These are phyloP conservation scores for Copidosoma aretas DNA, from an alignment of 2,888 invertebrate species.

Conservation along the genomic window DNA sequence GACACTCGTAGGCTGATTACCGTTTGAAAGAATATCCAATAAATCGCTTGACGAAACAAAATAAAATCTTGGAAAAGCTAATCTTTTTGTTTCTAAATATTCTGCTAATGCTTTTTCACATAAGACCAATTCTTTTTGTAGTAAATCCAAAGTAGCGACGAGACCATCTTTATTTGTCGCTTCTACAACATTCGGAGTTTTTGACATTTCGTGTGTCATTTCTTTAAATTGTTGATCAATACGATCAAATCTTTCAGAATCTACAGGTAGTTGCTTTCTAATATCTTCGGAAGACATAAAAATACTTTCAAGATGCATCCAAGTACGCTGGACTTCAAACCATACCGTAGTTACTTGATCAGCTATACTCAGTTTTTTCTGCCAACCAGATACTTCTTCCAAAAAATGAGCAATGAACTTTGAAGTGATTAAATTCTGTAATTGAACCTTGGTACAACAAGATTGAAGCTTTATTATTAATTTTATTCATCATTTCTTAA, in stretches of 20 bases:
- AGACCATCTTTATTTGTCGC: conserved; percentile 88
- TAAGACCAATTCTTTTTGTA: conserved; percentile 85
- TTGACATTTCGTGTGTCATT: conserved; percentile 78
- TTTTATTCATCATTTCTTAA: not conserved
- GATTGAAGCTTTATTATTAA: not conserved
- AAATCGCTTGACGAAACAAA: conserved; percentile 96
- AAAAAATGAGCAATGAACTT: conserved; percentile 96
- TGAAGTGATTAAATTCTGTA: conserved; percentile 95
- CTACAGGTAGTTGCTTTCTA: conserved; percentile 89
- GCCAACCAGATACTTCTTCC: conserved; percentile 94
- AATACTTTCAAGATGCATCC: conserved; percentile 97
- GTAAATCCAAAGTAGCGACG: conserved; percentile 77
- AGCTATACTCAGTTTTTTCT: conserved; percentile 87
- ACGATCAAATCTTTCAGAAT: conserved; percentile 89
- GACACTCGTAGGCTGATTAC: conserved; percentile 88
- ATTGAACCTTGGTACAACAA: conserved; percentile 72
- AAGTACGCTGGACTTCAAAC: conserved; percentile 97
- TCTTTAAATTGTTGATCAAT: conserved; percentile 90
- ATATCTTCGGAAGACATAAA: conserved; percentile 99
- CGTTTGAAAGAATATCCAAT: conserved; percentile 92
- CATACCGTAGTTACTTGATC: conserved; percentile 92
- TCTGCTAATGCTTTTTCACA: conserved; percentile 97
- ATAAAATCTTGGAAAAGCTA: conserved; percentile 95
- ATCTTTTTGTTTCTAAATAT: conserved; percentile 93
- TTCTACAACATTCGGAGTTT: conserved; percentile 86